These are phyloP conservation scores for Latrodectus hesperus DNA, from an alignment of 2,888 invertebrate genomes.

Conservation along the genomic window DNA sequence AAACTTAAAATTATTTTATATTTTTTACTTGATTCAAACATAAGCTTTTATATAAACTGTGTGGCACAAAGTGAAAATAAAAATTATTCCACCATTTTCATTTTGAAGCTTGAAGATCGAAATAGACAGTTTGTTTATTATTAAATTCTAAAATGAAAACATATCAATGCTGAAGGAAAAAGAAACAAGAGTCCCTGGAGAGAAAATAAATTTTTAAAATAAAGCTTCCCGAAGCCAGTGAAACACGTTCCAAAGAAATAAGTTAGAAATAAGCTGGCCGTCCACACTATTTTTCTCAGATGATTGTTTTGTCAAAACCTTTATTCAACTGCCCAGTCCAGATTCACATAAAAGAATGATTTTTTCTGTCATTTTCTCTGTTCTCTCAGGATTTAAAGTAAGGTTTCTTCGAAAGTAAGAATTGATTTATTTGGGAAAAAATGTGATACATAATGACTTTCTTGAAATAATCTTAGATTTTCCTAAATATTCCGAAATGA, in stretches of 20 bases:
- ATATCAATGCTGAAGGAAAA: slow-evolving; percentile 41
- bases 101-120: neutral
- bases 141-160: slow-evolving; percentile 23
- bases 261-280: slow-evolving; percentile 51
- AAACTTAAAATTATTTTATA: too few species aligned
- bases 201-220: slow-evolving; percentile 15
- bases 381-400: slow-evolving; percentile 33
- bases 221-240: slow-evolving; percentile 29
- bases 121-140: neutral
- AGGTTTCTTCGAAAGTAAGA: neutral
- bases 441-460: neutral
- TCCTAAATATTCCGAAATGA: too few species aligned
- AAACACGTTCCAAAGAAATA: slow-evolving; percentile 53
- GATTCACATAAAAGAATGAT: slow-evolving; percentile 54
- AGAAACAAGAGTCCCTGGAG: neutral
- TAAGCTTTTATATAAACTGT: too few species aligned
- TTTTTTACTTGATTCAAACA: too few species aligned
- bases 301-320: slow-evolving; percentile 63
- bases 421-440: neutral
- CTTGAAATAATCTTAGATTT: neutral
- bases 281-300: slow-evolving; percentile 52
- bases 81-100: neutral
- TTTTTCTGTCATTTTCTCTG: slow-evolving; percentile 41
- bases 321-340: slow-evolving; percentile 59
- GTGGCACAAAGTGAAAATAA: too few species aligned